Evolutionary conservation across 2,797 vertebrate genomes (phyloP), one percentile per base, ranked within the genome.

Genomic region (Neomorphus geoffroyi): DNA sequence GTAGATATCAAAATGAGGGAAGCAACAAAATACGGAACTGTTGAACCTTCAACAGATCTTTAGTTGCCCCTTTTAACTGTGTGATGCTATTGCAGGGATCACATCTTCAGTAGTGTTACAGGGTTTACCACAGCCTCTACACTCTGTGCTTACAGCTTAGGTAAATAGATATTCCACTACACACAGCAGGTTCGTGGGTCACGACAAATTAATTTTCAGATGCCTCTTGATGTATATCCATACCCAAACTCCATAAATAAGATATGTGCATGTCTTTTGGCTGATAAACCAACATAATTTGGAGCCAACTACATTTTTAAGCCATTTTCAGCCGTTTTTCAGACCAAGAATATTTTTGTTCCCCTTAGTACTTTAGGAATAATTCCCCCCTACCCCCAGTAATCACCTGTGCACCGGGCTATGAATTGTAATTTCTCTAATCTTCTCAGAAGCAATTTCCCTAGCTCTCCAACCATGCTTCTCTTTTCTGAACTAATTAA

Each of bases 371-470:
- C 35, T 80, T 72, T 27, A 86, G 54, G 50, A 92, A 65, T 64
- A 7, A 57, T 81, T 87, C 46, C 46, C 45, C 46, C 9, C 46
- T 69, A 3, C 7, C 18, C 41, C 39, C 30, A 80, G 8, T 65
- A 86, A 86, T 85, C 51, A 92, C 56, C 41, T 65, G 64, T 33
- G 0, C 50, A 82, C 39, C 23, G 91, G 61, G 53, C n/a, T 79
- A 87, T 60, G 70, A 82, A 92, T 92, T 88, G 93, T 86, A 95
- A 90, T 96, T 91, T 50, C 39, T 80, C 48, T 93, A 65, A 92
- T 80, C 75, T 93, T 53, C 79, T 89, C 65, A 70, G 58, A 66
- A 93, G 72, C 35, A 93, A 93, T 78, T 91, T 93, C 35, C 2
- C 4, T 50, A 53, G 66, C 39, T 93, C 83, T 91, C 87, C 82